phyloP scores from a whole-genome alignment of 2,113 vertebrate species.

The Muntiacus muntjak region DNA sequence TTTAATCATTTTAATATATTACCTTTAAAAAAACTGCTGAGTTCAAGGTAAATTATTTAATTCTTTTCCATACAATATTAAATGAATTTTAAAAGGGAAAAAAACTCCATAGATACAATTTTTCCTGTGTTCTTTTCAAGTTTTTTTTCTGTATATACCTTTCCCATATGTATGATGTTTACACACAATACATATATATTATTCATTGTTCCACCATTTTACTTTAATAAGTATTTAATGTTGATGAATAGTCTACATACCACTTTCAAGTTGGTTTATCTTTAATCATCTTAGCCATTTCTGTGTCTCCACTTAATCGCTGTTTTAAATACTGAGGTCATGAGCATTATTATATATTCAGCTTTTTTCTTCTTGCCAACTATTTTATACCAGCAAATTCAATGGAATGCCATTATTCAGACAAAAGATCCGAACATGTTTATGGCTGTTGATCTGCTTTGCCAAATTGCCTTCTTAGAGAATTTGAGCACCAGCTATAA shows the following conservation, averaged over 20 bases:
- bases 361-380: not conserved
- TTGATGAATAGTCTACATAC: not conserved
- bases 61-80: not conserved
- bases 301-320: not conserved
- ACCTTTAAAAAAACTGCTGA: not conserved
- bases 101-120: not conserved
- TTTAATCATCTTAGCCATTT: constrained; percentile 2
- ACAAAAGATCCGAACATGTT: not conserved
- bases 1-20: not conserved
- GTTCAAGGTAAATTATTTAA: not conserved
- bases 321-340: not conserved
- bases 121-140: not conserved
- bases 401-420: not conserved
- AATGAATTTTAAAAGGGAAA: not conserved
- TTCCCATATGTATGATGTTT: not conserved
- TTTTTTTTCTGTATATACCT: not conserved
- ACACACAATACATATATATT: not conserved
- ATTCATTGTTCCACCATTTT: not conserved
- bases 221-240: not conserved
- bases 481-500: not conserved
- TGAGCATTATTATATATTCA: not conserved
- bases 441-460: not conserved
- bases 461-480: not conserved
- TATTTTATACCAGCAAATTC: not conserved
- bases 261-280: not conserved